phyloP scores from a whole-genome alignment of 1,140 invertebrate genomes.

The Hydropsyche tenuis region DNA sequence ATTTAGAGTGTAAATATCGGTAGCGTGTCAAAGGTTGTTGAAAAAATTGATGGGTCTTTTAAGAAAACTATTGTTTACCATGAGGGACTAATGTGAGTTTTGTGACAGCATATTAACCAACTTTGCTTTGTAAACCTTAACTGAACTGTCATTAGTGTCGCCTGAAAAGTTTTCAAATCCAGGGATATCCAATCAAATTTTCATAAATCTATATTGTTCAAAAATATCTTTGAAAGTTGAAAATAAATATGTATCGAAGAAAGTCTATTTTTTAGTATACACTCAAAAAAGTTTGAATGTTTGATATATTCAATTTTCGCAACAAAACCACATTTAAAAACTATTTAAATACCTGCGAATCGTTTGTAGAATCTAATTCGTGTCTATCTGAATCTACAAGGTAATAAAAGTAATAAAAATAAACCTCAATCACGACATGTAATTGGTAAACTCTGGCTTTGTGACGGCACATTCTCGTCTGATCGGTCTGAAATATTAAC shows the following conservation, averaged over 20 bases:
- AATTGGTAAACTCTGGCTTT: neutral
- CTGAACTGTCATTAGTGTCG: constrained; percentile 13
- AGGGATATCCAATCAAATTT: neutral
- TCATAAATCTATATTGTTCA: too few relatives aligned
- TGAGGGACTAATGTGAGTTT: neutral
- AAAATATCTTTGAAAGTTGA: too few relatives aligned
- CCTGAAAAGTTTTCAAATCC: neutral
- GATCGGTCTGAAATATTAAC: too few relatives aligned
- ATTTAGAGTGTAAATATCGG: too few relatives aligned
- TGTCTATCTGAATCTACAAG: neutral
- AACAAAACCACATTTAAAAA: too few relatives aligned
- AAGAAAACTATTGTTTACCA: constrained; percentile 6
- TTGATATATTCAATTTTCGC: too few relatives aligned
- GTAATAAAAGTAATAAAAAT: neutral
- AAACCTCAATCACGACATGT: too few relatives aligned
- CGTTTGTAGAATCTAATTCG: neutral
- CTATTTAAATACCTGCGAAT: too few relatives aligned
- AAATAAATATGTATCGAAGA: too few relatives aligned
- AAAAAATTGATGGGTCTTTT: neutral
- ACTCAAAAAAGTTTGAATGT: too few relatives aligned
- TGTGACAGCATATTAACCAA: neutral
- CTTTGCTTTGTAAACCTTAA: neutral
- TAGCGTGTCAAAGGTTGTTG: neutral
- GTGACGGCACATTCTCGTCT: too few relatives aligned
- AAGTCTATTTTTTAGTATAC: too few relatives aligned